These are phyloP conservation scores for Cyanistes caeruleus DNA, from an alignment of 2,113 vertebrate genomes.

Conservation along the genomic window DNA sequence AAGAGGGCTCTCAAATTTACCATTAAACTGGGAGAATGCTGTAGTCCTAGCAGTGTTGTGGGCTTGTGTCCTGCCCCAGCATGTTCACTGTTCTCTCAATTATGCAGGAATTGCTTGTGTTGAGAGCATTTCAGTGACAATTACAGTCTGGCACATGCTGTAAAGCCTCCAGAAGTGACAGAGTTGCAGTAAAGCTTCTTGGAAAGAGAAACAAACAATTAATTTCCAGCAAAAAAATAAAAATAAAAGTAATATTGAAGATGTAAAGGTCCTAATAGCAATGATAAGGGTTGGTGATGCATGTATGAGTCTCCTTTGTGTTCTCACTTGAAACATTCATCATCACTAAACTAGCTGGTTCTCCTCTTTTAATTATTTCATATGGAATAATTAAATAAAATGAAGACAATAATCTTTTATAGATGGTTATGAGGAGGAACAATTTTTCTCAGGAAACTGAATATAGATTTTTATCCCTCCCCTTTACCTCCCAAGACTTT, in stretches of 20 bases:
- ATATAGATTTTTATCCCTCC: background rate
- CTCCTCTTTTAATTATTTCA: conserved; percentile 74
- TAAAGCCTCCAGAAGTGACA: background rate
- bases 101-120: rapidly evolving
- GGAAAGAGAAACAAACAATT: conserved; percentile 45
- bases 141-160: background rate
- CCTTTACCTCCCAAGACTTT: background rate
- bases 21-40: rapidly evolving
- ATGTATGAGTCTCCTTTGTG: conserved; percentile 71
- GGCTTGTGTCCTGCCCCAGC: background rate
- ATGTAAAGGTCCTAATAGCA: conserved; percentile 50
- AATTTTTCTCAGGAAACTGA: conserved; percentile 42
- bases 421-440: conserved; percentile 65
- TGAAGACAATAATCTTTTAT: conserved; percentile 75
- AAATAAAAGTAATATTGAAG: conserved; percentile 61
- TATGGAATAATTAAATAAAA: conserved; percentile 78
- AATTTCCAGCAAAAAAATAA: conserved; percentile 65
- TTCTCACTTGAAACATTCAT: conserved; percentile 65
- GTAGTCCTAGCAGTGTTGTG: background rate
- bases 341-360: conserved; percentile 56
- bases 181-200: conserved; percentile 34
- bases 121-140: background rate
- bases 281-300: conserved; percentile 13
- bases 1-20: background rate
- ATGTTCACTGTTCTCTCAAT: background rate